These are phyloP conservation scores for Tachysurus fulvidraco DNA, from an alignment of 2,113 vertebrate genomes.

Conservation along the genomic window DNA sequence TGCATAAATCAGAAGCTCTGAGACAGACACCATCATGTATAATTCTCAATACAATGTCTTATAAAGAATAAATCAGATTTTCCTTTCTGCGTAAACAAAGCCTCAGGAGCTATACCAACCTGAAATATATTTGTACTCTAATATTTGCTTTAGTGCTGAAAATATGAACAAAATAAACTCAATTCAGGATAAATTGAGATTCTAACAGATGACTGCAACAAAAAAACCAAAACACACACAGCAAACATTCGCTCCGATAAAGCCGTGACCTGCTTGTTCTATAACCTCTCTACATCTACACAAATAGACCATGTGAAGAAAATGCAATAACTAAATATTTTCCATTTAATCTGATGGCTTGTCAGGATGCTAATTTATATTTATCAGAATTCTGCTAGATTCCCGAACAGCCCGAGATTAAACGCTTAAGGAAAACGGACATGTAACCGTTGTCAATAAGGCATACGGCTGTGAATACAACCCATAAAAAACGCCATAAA, in stretches of 20 bases:
- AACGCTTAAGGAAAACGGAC: slow-evolving; percentile 35
- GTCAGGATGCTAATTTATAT: slow-evolving; percentile 53
- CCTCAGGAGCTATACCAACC: not conserved
- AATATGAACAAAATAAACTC: not conserved
- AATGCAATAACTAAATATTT: slow-evolving; percentile 48
- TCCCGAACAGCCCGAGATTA: slow-evolving; percentile 42
- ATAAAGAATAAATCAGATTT: not conserved
- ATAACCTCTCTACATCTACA: not conserved
- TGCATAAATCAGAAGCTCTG: not conserved
- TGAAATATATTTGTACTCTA: not conserved
- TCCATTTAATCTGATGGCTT: slow-evolving; percentile 33
- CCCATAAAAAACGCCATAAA: slow-evolving; percentile 33
- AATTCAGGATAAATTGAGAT: not conserved
- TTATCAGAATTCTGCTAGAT: slow-evolving; percentile 31
- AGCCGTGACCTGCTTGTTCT: slow-evolving; percentile 4
- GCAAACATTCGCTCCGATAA: slow-evolving; percentile 20
- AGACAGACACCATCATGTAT: not conserved
- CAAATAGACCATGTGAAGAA: slow-evolving; percentile 22
- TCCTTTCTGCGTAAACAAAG: not conserved
- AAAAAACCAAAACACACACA: too few species aligned
- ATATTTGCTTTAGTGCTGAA: not conserved
- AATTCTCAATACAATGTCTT: not conserved
- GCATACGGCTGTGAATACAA: slow-evolving; percentile 31
- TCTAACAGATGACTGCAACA: not conserved
- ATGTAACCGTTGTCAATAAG: slow-evolving; percentile 37